Conservation (phyloP, 1,140 invertebrate genomes). For the Aradophagus sp. region DNA sequence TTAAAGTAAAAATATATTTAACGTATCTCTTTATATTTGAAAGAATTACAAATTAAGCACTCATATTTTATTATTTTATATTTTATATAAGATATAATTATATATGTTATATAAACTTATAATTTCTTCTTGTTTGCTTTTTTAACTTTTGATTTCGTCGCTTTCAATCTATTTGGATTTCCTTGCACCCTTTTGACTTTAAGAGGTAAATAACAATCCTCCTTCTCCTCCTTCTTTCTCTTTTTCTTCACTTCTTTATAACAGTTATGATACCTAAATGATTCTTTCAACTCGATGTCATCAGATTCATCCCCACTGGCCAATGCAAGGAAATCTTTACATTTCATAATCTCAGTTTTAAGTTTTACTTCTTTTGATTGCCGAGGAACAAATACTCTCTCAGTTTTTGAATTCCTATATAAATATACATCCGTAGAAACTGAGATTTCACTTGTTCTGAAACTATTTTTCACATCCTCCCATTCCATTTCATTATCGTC, state of each 20-base stretch:
- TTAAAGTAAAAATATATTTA: too few relatives aligned
- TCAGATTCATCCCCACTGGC: slow-evolving; percentile 20
- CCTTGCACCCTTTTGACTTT: slow-evolving; percentile 68
- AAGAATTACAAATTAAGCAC: too few relatives aligned
- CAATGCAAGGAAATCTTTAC: slow-evolving; percentile 55
- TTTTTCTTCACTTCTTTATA: slow-evolving; percentile 6
- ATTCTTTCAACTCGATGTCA: too few relatives aligned
- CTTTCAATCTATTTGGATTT: slow-evolving; percentile 64
- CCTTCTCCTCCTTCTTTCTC: not conserved
- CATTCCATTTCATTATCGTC: slow-evolving; percentile 24
- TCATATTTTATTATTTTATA: too few relatives aligned
- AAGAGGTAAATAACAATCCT: slow-evolving; percentile 62
- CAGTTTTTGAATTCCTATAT: slow-evolving; percentile 57
- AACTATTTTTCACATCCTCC: slow-evolving; percentile 8
- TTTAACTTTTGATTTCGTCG: slow-evolving; percentile 61
- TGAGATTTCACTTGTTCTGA: slow-evolving; percentile 8
- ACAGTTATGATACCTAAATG: too few relatives aligned
- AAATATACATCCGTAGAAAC: slow-evolving; percentile 58
- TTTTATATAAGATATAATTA: too few relatives aligned
- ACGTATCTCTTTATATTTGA: too few relatives aligned
- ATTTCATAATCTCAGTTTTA: not conserved
- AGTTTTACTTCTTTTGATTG: slow-evolving; percentile 1
- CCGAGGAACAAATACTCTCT: slow-evolving; percentile 63
- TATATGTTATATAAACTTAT: not conserved
- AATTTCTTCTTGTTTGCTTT: slow-evolving; percentile 27